phyloP scores from a whole-genome alignment of 2,113 vertebrate species.

The Gadus macrocephalus region DNA sequence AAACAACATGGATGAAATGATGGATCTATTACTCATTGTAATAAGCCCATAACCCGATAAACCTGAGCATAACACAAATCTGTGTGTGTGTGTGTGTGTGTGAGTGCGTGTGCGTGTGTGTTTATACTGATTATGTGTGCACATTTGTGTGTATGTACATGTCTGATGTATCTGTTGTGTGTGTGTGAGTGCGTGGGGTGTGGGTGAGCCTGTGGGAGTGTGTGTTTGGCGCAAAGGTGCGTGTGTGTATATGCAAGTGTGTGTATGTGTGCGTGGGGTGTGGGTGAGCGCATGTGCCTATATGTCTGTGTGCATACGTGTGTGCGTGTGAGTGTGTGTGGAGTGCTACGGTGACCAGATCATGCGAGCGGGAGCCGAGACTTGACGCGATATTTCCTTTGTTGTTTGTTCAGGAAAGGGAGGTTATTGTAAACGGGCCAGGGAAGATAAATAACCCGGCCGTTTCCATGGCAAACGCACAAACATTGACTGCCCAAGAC shows the following conservation, averaged over 20 bases:
- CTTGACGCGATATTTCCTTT: slow-evolving; percentile 76
- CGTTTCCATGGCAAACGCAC: slow-evolving; percentile 79
- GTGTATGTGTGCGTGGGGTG: slow-evolving; percentile 29
- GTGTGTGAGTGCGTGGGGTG: slow-evolving; percentile 25
- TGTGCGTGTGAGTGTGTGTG: slow-evolving; percentile 26
- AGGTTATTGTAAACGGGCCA: slow-evolving; percentile 67
- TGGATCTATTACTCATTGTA: too few relatives aligned
- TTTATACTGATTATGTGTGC: neutral
- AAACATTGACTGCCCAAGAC: slow-evolving; percentile 70
- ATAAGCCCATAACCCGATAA: too few relatives aligned
- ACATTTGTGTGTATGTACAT: slow-evolving; percentile 3
- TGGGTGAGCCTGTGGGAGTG: slow-evolving; percentile 29
- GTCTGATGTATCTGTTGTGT: slow-evolving; percentile 8
- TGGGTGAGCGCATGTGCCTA: slow-evolving; percentile 28
- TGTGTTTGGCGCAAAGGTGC: neutral
- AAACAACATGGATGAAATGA: too few relatives aligned
- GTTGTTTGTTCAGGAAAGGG: slow-evolving; percentile 75
- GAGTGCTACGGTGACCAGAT: slow-evolving; percentile 64
- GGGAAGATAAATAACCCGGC: slow-evolving; percentile 76
- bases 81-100: neutral
- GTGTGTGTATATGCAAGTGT: slow-evolving; percentile 25
- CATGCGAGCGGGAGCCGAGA: slow-evolving; percentile 66
- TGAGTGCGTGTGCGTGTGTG: neutral
- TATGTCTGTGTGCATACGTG: slow-evolving; percentile 1
- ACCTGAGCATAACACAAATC: neutral